phyloP scores from a whole-genome alignment of 2,797 vertebrate genomes.

The Parotocinclus haroldoi region DNA sequence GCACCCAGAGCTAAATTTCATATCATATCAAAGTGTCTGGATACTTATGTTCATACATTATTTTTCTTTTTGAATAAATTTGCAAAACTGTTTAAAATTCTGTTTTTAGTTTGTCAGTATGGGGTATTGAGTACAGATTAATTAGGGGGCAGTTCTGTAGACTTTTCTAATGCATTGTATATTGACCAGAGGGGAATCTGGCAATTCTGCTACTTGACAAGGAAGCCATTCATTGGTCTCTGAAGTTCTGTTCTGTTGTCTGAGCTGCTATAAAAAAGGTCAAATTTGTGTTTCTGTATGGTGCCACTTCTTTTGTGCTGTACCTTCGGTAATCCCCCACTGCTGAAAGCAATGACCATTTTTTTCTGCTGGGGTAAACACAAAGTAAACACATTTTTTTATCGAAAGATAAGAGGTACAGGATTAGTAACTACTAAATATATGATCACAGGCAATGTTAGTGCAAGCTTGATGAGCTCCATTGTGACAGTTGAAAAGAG shows the following conservation, averaged over 20 bases:
- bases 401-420: neutral
- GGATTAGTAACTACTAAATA: neutral
- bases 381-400: neutral
- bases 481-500: neutral
- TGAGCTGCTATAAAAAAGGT: neutral
- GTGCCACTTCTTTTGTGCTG: neutral
- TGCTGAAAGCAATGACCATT: neutral
- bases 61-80: too few species aligned
- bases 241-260: neutral
- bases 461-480: neutral
- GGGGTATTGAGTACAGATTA: too few species aligned
- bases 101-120: too few species aligned
- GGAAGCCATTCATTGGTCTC: constrained; percentile 1
- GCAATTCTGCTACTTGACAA: constrained; percentile 13
- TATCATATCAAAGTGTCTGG: too few species aligned
- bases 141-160: too few species aligned
- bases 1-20: too few species aligned
- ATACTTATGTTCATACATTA: too few species aligned
- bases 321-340: neutral
- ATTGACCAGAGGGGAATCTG: neutral
- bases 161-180: too few species aligned
- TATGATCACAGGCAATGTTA: neutral
- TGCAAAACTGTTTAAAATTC: too few species aligned
- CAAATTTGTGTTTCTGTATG: constrained; percentile 15
- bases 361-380: constrained; percentile 11